These are phyloP conservation scores for Macropus fuliginosus DNA, from an alignment of 2,797 vertebrate genomes.

Conservation along the genomic window DNA sequence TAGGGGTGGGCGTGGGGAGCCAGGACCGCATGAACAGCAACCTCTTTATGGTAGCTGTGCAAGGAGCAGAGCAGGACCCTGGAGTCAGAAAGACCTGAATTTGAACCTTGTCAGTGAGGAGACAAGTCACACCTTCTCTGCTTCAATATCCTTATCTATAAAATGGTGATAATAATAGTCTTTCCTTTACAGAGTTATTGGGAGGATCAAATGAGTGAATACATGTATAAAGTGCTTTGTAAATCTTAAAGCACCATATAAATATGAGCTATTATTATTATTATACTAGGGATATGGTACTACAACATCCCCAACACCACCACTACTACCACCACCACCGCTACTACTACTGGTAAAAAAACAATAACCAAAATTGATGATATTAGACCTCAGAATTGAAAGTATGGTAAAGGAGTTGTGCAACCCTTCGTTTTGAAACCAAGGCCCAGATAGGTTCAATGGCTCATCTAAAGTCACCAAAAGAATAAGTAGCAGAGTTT, in stretches of 20 bases:
- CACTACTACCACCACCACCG: no score
- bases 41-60: background rate
- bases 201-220: background rate
- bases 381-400: background rate
- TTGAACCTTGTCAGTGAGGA: background rate
- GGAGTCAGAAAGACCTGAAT: background rate
- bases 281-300: background rate
- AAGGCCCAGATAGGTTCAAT: background rate
- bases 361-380: background rate
- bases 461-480: background rate
- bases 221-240: background rate
- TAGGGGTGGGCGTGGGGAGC: no score
- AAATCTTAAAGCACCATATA: background rate
- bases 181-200: background rate
- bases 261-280: background rate
- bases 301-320: background rate
- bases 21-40: background rate
- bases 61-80: background rate
- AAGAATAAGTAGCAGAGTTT: background rate
- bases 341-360: background rate
- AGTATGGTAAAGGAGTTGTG: background rate
- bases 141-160: background rate
- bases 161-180: background rate
- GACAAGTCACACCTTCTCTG: background rate
- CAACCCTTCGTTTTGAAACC: background rate